These are phyloP conservation scores for Lasioglossum albipes DNA, from an alignment of 1,140 invertebrate genomes.

Conservation along the genomic window DNA sequence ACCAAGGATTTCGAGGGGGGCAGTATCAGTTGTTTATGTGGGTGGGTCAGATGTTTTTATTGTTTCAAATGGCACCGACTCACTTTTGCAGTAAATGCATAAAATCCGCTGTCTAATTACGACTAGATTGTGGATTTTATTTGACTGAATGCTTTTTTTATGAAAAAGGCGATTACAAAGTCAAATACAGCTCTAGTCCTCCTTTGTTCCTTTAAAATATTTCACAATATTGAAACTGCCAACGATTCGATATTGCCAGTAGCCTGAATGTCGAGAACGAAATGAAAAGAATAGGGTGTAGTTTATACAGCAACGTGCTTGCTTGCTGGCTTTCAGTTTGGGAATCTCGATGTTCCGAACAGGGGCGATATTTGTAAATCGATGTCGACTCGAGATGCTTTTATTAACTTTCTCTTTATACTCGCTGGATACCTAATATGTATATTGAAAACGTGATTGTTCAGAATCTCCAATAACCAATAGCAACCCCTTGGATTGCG, in stretches of 20 bases:
- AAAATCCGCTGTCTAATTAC: too few relatives aligned
- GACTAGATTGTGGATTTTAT: too few relatives aligned
- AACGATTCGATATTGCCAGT: not conserved
- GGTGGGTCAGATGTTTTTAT: too few relatives aligned
- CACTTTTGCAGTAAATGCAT: too few relatives aligned
- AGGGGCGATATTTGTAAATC: constrained; percentile 26
- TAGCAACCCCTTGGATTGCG: constrained; percentile 8
- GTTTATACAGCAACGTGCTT: not conserved
- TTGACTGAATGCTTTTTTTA: too few relatives aligned
- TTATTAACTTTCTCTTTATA: constrained; percentile 26
- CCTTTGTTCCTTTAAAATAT: too few relatives aligned
- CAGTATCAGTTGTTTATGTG: too few relatives aligned
- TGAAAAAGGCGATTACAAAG: too few relatives aligned
- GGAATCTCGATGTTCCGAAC: not conserved
- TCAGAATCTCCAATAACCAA: constrained; percentile 32
- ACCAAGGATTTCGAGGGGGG: too few relatives aligned
- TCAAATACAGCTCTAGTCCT: too few relatives aligned
- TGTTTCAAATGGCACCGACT: too few relatives aligned
- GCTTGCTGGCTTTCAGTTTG: not conserved
- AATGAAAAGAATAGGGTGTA: not conserved
- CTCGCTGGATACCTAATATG: constrained; percentile 11
- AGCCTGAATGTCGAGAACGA: not conserved
- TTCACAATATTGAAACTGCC: not conserved
- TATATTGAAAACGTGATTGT: constrained; percentile 36
- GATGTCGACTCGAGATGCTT: constrained; percentile 15